phyloP scores from a whole-genome alignment of 2,888 invertebrate genomes.

The Gordius sp. region DNA sequence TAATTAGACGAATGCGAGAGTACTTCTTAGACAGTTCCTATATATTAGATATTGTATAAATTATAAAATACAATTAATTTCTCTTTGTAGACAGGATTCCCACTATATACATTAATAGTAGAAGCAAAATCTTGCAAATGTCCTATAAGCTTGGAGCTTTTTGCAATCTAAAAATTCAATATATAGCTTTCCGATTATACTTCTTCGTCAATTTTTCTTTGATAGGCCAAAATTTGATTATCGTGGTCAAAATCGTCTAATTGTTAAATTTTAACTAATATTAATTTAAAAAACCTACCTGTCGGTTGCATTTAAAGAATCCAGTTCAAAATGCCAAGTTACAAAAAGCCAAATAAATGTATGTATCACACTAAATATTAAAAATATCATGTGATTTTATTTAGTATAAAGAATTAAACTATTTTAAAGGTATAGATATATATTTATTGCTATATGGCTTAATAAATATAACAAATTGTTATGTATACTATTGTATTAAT shows the following conservation, averaged over 20 bases:
- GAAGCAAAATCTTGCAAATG: neutral
- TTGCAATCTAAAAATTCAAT: neutral
- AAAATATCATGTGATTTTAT: too few species aligned
- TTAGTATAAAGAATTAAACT: too few species aligned
- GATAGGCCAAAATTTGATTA: neutral
- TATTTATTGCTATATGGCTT: too few species aligned
- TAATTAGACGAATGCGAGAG: neutral
- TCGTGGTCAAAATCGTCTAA: neutral
- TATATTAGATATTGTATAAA: neutral
- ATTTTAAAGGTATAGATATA: too few species aligned
- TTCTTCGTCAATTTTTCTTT: neutral
- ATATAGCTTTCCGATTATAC: neutral
- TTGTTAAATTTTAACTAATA: too few species aligned
- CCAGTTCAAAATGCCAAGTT: too few species aligned
- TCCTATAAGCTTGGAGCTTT: neutral
- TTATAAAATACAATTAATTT: neutral
- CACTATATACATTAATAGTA: neutral
- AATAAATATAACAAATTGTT: too few species aligned
- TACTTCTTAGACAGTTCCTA: neutral
- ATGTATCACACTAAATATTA: too few species aligned
- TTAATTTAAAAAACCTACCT: too few species aligned
- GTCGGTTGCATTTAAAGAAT: too few species aligned
- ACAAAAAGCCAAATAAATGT: too few species aligned
- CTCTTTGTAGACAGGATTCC: neutral
- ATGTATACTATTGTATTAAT: too few species aligned